These are phyloP conservation scores for Tupaia chinensis DNA, from an alignment of 2,113 vertebrate genomes.

Conservation along the genomic window DNA sequence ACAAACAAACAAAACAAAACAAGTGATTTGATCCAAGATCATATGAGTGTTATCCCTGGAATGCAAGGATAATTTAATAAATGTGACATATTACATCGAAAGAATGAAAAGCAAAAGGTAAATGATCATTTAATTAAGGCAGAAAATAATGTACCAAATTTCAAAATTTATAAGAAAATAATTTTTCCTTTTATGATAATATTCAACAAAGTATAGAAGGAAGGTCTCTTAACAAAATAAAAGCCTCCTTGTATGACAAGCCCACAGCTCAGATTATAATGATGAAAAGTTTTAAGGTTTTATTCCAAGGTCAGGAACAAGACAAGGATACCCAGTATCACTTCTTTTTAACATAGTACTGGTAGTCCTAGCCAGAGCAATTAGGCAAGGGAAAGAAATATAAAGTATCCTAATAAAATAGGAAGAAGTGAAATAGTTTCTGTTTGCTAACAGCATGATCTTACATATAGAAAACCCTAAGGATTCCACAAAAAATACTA, in stretches of 20 bases:
- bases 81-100: background rate
- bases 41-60: background rate
- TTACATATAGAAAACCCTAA: background rate
- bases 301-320: background rate
- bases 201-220: background rate
- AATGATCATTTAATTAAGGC: background rate
- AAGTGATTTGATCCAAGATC: background rate
- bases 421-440: too few relatives aligned
- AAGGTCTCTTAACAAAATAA: background rate
- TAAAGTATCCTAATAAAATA: too few relatives aligned
- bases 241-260: background rate
- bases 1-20: background rate
- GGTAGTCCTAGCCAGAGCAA: too few relatives aligned
- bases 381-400: too few relatives aligned
- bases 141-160: background rate
- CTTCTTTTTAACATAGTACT: too few relatives aligned
- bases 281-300: background rate
- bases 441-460: too few relatives aligned
- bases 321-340: background rate
- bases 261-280: too few relatives aligned
- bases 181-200: background rate
- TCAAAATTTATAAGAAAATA: background rate
- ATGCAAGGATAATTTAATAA: background rate
- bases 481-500: background rate
- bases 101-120: background rate